phyloP scores from a whole-genome alignment of 2,888 invertebrate genomes.

The Abrostola tripartita region DNA sequence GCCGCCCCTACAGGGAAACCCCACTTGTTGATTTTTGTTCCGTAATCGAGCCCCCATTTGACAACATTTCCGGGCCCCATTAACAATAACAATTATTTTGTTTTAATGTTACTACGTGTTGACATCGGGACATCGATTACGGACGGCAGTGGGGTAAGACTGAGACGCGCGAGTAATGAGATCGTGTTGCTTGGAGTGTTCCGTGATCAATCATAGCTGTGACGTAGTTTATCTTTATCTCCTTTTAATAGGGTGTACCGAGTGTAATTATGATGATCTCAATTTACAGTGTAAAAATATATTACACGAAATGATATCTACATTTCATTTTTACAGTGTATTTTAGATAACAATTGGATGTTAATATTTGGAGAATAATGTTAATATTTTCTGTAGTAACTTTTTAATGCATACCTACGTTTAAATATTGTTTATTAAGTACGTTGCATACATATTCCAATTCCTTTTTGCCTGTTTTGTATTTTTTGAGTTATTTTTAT shows the following conservation, averaged over 20 bases:
- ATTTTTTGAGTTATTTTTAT: too few relatives aligned
- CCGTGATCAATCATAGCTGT: slow-evolving; percentile 38
- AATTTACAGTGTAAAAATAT: not conserved
- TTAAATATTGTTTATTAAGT: too few relatives aligned
- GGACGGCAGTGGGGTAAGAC: slow-evolving; percentile 39
- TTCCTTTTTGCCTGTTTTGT: too few relatives aligned
- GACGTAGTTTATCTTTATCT: slow-evolving; percentile 33
- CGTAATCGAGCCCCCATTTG: slow-evolving; percentile 73
- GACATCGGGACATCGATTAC: slow-evolving; percentile 56
- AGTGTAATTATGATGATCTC: slow-evolving; percentile 18
- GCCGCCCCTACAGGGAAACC: slow-evolving; percentile 79
- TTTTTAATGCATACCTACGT: too few relatives aligned
- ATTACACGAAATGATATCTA: not conserved
- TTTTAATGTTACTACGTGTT: slow-evolving; percentile 62
- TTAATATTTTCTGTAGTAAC: too few relatives aligned
- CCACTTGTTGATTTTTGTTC: slow-evolving; percentile 82
- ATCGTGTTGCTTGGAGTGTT: slow-evolving; percentile 25
- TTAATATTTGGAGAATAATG: not conserved
- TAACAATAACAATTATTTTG: slow-evolving; percentile 67
- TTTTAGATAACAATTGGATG: not conserved
- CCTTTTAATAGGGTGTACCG: slow-evolving; percentile 22
- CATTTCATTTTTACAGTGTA: not conserved
- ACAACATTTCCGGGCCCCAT: slow-evolving; percentile 76
- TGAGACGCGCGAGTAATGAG: slow-evolving; percentile 35
- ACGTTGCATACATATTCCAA: too few relatives aligned